A percentile compares a stretch with the other conserved stretches of the same genome.
Evolutionary conservation across 2,113 vertebrate species (phyloP).

Genomic region (Prietella phreatophila): DNA sequence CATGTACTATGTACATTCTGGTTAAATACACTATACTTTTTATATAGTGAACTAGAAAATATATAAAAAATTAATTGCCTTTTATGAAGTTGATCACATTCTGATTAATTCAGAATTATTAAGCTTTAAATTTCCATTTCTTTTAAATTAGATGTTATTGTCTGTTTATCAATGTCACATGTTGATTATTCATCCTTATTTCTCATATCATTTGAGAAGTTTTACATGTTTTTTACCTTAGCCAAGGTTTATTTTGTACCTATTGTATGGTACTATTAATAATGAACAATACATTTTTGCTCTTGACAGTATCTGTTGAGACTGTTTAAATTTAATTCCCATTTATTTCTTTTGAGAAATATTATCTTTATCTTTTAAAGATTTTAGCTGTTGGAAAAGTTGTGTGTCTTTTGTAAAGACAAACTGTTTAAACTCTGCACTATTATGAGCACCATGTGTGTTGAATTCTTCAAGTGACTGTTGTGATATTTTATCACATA

Average conservation of each 20-base stretch:
- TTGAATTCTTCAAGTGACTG: neutral
- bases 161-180: neutral
- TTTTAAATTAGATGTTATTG: neutral
- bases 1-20: neutral
- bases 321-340: neutral
- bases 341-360: constrained; percentile 17
- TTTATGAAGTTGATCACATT: constrained; percentile 11
- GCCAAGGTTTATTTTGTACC: neutral
- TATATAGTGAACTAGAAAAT: neutral
- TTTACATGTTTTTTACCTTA: neutral
- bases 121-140: neutral
- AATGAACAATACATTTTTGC: neutral
- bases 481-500: constrained; percentile 9
- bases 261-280: neutral
- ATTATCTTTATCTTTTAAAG: neutral
- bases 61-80: neutral
- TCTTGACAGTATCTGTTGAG: constrained; percentile 10
- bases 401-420: constrained; percentile 23
- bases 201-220: neutral
- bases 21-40: neutral
- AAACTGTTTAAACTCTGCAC: constrained; percentile 6
- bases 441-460: neutral
- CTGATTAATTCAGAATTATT: constrained; percentile 23
- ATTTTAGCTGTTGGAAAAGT: neutral
- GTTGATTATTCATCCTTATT: neutral